These are phyloP conservation scores for Spicauda simplicius DNA, from an alignment of 2,888 invertebrate species.

Conservation along the genomic window DNA sequence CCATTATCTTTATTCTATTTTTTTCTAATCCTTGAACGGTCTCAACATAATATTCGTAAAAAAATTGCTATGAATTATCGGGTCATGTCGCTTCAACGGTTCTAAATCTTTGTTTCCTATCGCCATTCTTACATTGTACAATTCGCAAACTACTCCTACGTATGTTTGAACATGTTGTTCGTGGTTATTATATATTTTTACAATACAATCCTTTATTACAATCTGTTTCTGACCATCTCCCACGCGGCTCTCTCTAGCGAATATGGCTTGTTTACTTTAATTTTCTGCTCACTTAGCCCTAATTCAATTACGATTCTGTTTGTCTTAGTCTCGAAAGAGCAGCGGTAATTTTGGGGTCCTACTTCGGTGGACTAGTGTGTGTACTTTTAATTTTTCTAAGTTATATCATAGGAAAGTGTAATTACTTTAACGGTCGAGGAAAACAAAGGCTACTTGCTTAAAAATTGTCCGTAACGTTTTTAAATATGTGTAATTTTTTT, in stretches of 20 bases:
- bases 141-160: conserved; percentile 7
- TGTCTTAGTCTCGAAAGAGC: conserved; percentile 10
- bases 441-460: too few species aligned
- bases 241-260: conserved; percentile 38
- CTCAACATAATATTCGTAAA: neutral
- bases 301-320: conserved; percentile 37
- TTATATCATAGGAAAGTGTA: too few species aligned
- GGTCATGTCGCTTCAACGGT: too few species aligned
- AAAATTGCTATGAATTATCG: neutral
- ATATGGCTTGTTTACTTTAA: conserved; percentile 41
- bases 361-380: too few species aligned
- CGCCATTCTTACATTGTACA: neutral
- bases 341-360: too few species aligned
- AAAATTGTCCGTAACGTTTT: too few species aligned
- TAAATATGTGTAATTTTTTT: too few species aligned
- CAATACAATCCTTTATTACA: too few species aligned
- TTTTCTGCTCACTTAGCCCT: conserved; percentile 37
- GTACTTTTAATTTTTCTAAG: too few species aligned
- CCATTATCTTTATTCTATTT: too few species aligned
- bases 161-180: conserved; percentile 25
- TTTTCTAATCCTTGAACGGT: too few species aligned
- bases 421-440: too few species aligned
- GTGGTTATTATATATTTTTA: conserved; percentile 13
- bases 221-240: conserved; percentile 39
- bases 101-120: neutral